Percentiles rank a stretch among this genome's conserved stretches.
Evolutionary conservation across 2,113 vertebrate species (phyloP).

Genomic region (Ictalurus punctatus): DNA sequence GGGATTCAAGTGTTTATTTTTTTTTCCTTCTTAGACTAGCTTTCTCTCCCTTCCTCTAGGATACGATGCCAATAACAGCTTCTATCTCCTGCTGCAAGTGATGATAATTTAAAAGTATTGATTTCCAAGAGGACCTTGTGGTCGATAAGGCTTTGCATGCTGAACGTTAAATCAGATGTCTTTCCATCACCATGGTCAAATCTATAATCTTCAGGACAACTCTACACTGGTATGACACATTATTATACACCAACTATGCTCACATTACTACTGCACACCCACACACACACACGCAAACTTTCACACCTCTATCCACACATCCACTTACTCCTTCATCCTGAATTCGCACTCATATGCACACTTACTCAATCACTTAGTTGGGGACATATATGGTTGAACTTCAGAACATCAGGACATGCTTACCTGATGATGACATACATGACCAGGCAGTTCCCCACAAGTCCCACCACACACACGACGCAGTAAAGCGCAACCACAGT

Average conservation of each 20-base stretch:
- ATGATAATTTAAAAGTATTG: conserved; percentile 22
- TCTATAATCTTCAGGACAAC: conserved; percentile 2
- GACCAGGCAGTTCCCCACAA: conserved; percentile 49
- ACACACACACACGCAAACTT: neutral
- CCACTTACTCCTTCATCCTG: neutral
- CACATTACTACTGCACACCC: neutral
- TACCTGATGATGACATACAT: conserved; percentile 51
- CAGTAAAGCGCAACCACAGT: conserved; percentile 48
- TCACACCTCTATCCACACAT: neutral
- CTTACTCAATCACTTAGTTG: neutral
- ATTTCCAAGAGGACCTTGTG: conserved; percentile 2
- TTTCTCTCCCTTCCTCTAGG: neutral
- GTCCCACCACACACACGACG: conserved; percentile 52
- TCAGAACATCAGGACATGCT: conserved; percentile 18
- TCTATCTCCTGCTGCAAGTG: neutral
- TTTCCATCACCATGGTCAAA: neutral
- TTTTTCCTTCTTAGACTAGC: neutral
- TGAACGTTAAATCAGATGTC: neutral
- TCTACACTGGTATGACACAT: neutral
- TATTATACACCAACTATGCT: neutral
- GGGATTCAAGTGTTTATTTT: neutral
- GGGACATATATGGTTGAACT: neutral
- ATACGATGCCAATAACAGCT: neutral
- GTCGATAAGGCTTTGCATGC: neutral
- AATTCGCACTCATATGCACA: neutral